Evolutionary conservation across 53 echinoderm and acorn worm genomes (phyloP).

Genomic region (Zoroaster sp.): DNA sequence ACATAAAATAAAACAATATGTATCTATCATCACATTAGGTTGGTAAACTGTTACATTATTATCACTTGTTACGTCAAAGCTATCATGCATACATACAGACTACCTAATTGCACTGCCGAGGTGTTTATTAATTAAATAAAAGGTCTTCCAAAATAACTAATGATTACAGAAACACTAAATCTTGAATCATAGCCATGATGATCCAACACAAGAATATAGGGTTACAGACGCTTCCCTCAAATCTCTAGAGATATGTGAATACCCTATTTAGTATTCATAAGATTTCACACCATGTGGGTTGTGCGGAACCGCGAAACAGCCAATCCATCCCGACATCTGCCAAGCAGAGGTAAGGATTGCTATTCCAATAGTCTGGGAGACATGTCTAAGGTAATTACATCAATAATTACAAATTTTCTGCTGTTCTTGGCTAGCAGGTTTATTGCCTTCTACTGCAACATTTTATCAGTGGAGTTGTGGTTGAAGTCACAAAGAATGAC

Average conservation of each 20-base stretch:
- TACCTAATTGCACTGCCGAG: background rate
- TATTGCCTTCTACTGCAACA: background rate
- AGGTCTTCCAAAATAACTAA: background rate
- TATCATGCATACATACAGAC: conserved; percentile 23
- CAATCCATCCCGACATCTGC: conserved; percentile 20
- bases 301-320: background rate
- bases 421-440: background rate
- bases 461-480: background rate
- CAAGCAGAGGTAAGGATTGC: background rate
- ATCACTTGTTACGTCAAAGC: background rate
- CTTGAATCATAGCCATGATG: background rate
- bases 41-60: background rate
- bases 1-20: background rate
- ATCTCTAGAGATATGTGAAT: background rate
- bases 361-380: background rate
- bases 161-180: conserved; percentile 7
- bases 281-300: conserved; percentile 37
- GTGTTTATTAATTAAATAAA: conserved; percentile 8
- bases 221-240: background rate
- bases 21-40: background rate
- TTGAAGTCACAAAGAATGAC: background rate
- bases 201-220: background rate
- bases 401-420: conserved; percentile 39
- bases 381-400: conserved; percentile 20
- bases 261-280: conserved; percentile 45